These are phyloP conservation scores for Drosophila sordidula DNA, from an alignment of 2,888 invertebrate species.

Conservation along the genomic window DNA sequence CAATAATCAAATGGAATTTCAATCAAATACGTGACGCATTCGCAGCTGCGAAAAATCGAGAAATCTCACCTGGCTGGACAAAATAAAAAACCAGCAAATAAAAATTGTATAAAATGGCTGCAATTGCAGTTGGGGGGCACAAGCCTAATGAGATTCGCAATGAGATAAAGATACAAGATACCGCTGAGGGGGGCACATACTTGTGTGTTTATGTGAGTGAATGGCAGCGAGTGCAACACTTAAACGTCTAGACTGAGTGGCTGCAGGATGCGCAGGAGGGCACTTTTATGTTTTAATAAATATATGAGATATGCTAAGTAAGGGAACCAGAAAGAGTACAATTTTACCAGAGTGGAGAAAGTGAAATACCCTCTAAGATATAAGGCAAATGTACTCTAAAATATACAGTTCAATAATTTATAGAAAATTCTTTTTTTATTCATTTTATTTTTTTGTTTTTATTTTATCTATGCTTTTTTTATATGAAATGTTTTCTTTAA, in stretches of 20 bases:
- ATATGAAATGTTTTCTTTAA: background rate
- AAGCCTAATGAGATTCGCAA: conserved; percentile 35
- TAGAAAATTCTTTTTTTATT: too few species aligned
- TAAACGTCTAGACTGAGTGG: conserved; percentile 66
- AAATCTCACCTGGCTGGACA: conserved; percentile 17
- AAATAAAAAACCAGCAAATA: conserved; percentile 11
- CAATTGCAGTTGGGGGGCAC: conserved; percentile 16
- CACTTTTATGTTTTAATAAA: conserved; percentile 24
- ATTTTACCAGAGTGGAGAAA: background rate
- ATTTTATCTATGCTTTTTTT: too few species aligned
- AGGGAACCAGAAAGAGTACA: background rate
- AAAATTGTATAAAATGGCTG: conserved; percentile 34
- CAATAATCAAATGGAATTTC: conserved; percentile 69
- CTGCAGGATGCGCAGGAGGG: conserved; percentile 15
- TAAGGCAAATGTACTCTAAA: background rate
- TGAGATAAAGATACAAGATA: conserved; percentile 3
- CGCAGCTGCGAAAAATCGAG: conserved; percentile 10
- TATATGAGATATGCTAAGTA: conserved; percentile 16
- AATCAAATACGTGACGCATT: conserved; percentile 68
- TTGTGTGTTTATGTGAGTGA: conserved; percentile 1
- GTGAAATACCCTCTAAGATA: conserved; percentile 1
- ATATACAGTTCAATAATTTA: too few species aligned
- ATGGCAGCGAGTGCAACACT: conserved; percentile 38
- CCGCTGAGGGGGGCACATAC: background rate
- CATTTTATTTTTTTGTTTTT: too few species aligned